phyloP scores from a whole-genome alignment of 2,113 vertebrate genomes.

The Campylorhamphus procurvoides region DNA sequence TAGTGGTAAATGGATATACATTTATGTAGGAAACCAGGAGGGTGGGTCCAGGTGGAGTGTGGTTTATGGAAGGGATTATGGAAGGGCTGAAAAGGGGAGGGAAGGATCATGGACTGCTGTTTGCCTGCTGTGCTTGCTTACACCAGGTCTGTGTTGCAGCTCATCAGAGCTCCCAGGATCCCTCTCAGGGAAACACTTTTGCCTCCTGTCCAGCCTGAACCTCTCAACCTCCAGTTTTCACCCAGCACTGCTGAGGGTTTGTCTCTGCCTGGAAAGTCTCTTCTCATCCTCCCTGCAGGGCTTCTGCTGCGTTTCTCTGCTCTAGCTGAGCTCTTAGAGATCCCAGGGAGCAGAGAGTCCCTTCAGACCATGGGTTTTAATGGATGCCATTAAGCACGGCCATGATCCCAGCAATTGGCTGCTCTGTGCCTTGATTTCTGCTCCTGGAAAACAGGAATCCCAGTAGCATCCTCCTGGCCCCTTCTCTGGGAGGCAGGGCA shows the following conservation, averaged over 20 bases:
- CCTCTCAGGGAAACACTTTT: neutral
- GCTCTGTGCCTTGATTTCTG: neutral
- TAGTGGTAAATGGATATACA: fast-evolving
- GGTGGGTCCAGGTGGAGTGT: neutral
- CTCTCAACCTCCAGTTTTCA: neutral
- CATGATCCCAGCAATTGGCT: neutral
- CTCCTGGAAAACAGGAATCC: neutral
- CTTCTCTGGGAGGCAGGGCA: neutral
- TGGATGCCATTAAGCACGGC: neutral
- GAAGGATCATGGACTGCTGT: neutral
- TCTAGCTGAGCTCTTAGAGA: neutral
- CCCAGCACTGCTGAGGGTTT: neutral
- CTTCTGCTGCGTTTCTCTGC: neutral
- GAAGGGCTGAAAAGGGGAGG: neutral
- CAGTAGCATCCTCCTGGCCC: neutral
- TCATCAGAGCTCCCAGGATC: neutral
- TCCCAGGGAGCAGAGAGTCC: neutral
- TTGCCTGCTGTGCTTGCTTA: neutral
- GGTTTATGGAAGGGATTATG: neutral
- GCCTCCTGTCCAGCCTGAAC: neutral
- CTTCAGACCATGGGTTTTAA: neutral
- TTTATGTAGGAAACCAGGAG: neutral
- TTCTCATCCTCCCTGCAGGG: neutral
- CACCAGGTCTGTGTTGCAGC: neutral
- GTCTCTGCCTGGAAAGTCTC: neutral